These are phyloP conservation scores for Patiria miniata DNA, from an alignment of 35 echinoderm and acorn worm genomes.

Conservation along the genomic window DNA sequence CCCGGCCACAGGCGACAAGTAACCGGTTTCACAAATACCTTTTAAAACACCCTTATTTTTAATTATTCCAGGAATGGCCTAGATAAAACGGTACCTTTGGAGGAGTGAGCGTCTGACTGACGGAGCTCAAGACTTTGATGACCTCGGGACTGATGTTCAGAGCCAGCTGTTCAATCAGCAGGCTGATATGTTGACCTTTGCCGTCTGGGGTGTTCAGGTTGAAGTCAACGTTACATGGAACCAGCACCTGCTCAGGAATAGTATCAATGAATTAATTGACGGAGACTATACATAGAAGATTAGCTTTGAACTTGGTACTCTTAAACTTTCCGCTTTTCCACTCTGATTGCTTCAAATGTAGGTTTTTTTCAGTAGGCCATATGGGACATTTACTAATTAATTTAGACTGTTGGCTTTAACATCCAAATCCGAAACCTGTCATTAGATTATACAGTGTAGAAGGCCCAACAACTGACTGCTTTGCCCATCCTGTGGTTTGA, in stretches of 20 bases:
- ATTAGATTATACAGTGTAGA: no score
- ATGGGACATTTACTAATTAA: no score
- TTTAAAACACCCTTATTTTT: background rate
- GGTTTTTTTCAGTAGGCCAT: no score
- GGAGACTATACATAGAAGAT: background rate
- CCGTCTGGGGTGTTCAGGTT: constrained; percentile 74
- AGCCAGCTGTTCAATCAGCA: constrained; percentile 67
- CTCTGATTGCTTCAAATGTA: no score
- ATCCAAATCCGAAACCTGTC: no score
- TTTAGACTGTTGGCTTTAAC: no score
- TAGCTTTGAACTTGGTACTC: background rate
- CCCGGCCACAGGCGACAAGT: no score
- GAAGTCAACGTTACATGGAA: constrained; percentile 89
- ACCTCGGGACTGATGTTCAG: constrained; percentile 89
- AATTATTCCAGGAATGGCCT: background rate
- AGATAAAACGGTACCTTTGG: constrained; percentile 52
- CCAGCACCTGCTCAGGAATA: constrained; percentile 54
- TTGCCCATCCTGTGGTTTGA: no score
- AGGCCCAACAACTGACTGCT: no score
- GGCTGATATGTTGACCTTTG: constrained; percentile 79
- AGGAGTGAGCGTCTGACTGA: constrained; percentile 63
- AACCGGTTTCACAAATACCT: no score
- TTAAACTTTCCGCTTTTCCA: no score
- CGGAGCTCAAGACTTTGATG: constrained; percentile 77
- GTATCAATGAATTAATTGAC: background rate